Conservation (phyloP, 2,113 vertebrate species). For the Heterotilapia buettikoferi region DNA sequence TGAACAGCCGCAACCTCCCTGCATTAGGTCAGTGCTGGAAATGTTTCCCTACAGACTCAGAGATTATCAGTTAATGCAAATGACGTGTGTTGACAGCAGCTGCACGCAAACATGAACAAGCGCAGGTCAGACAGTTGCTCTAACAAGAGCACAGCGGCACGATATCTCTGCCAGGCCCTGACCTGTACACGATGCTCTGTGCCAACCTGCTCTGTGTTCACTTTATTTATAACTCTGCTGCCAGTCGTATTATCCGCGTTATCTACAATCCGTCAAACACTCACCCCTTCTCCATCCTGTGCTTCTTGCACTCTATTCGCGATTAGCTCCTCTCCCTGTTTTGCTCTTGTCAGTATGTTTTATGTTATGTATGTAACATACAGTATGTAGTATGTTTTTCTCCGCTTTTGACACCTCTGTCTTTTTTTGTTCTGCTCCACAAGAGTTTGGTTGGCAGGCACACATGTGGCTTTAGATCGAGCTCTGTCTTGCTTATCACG, state of each 20-base stretch:
- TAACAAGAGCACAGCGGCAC: not conserved
- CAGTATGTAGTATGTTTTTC: too few relatives aligned
- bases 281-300: not conserved
- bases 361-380: not conserved
- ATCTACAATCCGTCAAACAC: not conserved
- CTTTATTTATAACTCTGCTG: conserved; percentile 3
- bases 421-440: not conserved
- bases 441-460: not conserved
- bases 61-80: not conserved
- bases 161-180: not conserved
- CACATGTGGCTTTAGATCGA: not conserved
- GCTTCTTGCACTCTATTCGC: not conserved
- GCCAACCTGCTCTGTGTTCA: not conserved
- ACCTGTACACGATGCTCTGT: not conserved
- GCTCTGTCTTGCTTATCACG: not conserved
- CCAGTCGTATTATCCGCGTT: not conserved
- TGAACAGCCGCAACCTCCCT: not conserved
- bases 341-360: not conserved
- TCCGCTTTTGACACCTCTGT: not conserved
- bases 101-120: not conserved
- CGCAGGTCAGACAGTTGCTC: not conserved
- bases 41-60: not conserved
- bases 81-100: not conserved
- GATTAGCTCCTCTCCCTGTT: not conserved
- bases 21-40: not conserved